Percentiles rank a stretch among this genome's conserved stretches.
These are phyloP conservation scores for Pelochelys cantorii DNA, from an alignment of 2,797 vertebrate genomes.

Conservation along the genomic window DNA sequence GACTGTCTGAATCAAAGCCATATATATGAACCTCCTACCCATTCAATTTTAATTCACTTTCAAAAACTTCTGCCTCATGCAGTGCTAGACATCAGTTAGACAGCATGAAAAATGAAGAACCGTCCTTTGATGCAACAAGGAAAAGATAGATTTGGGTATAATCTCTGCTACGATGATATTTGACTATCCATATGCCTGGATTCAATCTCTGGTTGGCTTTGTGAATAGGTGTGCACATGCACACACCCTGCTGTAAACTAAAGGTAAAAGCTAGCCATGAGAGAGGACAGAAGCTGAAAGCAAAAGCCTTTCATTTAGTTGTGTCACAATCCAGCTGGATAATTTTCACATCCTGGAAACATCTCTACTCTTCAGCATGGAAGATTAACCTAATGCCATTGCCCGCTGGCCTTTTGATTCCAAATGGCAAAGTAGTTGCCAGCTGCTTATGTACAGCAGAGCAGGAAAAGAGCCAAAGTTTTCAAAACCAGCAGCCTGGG, in stretches of 20 bases:
- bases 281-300: conserved; percentile 18
- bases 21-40: neutral
- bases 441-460: rapidly evolving
- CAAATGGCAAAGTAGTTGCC: neutral
- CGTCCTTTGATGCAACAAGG: conserved; percentile 47
- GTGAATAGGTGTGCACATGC: neutral
- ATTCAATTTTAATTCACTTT: conserved; percentile 67
- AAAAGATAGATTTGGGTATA: conserved; percentile 14
- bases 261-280: conserved; percentile 24
- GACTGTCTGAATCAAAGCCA: conserved; percentile 49
- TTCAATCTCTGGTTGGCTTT: neutral
- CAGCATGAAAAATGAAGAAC: conserved; percentile 20
- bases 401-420: neutral
- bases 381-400: neutral
- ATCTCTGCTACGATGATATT: conserved; percentile 41
- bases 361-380: neutral
- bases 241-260: conserved; percentile 44
- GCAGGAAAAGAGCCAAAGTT: neutral
- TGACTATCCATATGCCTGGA: neutral
- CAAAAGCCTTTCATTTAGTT: conserved; percentile 52
- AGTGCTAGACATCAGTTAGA: conserved; percentile 36
- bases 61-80: conserved; percentile 10
- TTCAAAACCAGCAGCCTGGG: rapidly evolving
- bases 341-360: conserved; percentile 61
- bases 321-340: conserved; percentile 34